These are phyloP conservation scores for Tricholaema leucomelas DNA, from an alignment of 2,113 vertebrate genomes.

Conservation along the genomic window DNA sequence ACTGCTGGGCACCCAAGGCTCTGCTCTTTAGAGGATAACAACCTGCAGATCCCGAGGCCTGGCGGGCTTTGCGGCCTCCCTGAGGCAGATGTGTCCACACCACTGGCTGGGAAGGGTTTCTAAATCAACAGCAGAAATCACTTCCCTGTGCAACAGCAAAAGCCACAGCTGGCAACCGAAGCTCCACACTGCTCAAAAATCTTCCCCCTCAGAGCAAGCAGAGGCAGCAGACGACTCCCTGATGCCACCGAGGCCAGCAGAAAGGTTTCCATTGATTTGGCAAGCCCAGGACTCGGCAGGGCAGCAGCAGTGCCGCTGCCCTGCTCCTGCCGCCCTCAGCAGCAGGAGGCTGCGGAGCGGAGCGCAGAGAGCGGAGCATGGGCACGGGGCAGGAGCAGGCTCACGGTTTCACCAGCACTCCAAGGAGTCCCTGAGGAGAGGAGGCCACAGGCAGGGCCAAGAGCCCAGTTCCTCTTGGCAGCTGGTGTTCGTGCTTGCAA, in stretches of 20 bases:
- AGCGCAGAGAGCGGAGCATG: neutral
- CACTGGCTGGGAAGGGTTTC: neutral
- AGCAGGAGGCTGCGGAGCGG: rapidly evolving
- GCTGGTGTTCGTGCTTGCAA: conserved; percentile 16
- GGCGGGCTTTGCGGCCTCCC: rapidly evolving
- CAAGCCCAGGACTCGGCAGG: rapidly evolving
- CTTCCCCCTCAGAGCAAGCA: rapidly evolving
- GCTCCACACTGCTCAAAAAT: neutral
- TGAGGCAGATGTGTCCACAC: neutral
- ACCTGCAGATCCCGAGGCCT: neutral
- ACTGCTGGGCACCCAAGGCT: neutral
- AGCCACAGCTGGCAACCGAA: neutral
- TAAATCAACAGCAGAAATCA: neutral
- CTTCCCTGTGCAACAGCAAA: neutral
- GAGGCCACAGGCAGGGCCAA: neutral
- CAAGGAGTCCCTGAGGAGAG: conserved; percentile 15
- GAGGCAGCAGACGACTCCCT: neutral
- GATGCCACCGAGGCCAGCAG: neutral
- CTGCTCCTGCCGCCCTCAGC: rapidly evolving
- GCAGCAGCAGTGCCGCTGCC: rapidly evolving
- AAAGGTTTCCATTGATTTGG: neutral
- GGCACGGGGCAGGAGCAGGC: neutral
- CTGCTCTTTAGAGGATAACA: neutral
- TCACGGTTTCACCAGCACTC: neutral
- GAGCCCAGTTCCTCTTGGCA: conserved; percentile 36